Base-by-base conservation (phyloP, 2,888 invertebrate genomes). In the Morpho deidamia region DNA sequence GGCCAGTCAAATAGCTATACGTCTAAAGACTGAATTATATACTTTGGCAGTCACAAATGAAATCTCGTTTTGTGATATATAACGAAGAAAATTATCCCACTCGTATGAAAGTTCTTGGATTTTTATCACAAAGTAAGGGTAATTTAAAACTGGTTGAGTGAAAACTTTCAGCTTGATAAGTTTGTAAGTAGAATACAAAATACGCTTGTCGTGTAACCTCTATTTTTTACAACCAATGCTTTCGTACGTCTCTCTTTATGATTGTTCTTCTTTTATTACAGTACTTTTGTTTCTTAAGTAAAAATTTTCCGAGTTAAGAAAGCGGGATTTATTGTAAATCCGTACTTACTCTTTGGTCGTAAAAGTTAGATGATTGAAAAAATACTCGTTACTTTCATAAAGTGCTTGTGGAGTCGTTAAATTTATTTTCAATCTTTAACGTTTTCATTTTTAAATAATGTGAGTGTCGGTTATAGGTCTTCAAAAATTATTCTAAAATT, bases 211-310 rank as follows among this genome's bases (percentile, higher is more conserved):
- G 49, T 58, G 49, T 56, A 70, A 65, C 64, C 65, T 61, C 64
- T 65, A 68, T 73, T 77, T 79, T 81, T 76, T 71, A 70, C 72
- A 76, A 71, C 73, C 77, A 81, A 67, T 76, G 71, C 75, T 68
- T 77, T 72, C 52, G 56, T 82, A 77, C 83, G 71, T 85, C 79
- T 83, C 76, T 78, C 80, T 86, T 86, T 86, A 87, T 86, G 83
- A 85, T 86, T 86, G 85, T 86, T 86, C 86, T 86, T 86, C 84
- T 87, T 87, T 87, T 87, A 87, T 87, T 87, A 76, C 76, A 84
- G 81, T 85, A 86, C 87, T 87, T 86, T 87, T 85, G 82, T 87
- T 86, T 81, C 80, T 82, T 84, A 84, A 87, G 85, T 85, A 84
- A 86, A 23, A 86, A 85, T 85, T 81, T 84, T 73, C 78, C 72